A percentile compares a stretch with the other conserved stretches of the same genome.
phyloP scores from a whole-genome alignment of 2,113 vertebrate species.

The Caracal caracal region DNA sequence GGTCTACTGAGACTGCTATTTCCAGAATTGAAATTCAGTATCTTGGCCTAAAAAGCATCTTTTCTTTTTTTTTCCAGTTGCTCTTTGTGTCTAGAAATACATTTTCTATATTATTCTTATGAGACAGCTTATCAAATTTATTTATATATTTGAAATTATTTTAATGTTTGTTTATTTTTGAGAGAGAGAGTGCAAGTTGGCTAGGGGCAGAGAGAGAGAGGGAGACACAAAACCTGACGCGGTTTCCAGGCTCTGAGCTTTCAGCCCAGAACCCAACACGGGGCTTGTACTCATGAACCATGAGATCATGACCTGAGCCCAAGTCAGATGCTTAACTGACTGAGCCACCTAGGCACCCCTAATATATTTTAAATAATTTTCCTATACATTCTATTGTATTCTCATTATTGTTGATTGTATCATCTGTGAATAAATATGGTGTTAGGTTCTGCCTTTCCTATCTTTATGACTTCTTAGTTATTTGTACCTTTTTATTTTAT shows the following conservation, averaged over 20 bases:
- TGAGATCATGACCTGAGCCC: background rate
- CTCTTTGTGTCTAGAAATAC: background rate
- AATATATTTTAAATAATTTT: background rate
- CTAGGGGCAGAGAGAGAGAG: no score
- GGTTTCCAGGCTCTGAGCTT: no score
- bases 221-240: no score
- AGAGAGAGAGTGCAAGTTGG: no score
- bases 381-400: background rate
- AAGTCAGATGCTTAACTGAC: background rate
- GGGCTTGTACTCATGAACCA: background rate
- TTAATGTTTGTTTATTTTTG: no score
- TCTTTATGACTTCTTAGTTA: background rate
- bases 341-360: background rate
- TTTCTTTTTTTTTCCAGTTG: background rate
- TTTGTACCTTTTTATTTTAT: background rate
- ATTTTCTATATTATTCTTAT: background rate
- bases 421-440: background rate
- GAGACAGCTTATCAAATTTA: background rate
- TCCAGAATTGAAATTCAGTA: background rate
- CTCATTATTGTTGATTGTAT: background rate
- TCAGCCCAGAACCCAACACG: background rate
- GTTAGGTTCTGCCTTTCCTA: background rate
- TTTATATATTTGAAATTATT: background rate
- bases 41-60: background rate
- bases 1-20: background rate